Percentiles rank a stretch among this genome's conserved stretches.
Conservation (phyloP, 2,797 vertebrate genomes). For the Silurus lanzhouensis region DNA sequence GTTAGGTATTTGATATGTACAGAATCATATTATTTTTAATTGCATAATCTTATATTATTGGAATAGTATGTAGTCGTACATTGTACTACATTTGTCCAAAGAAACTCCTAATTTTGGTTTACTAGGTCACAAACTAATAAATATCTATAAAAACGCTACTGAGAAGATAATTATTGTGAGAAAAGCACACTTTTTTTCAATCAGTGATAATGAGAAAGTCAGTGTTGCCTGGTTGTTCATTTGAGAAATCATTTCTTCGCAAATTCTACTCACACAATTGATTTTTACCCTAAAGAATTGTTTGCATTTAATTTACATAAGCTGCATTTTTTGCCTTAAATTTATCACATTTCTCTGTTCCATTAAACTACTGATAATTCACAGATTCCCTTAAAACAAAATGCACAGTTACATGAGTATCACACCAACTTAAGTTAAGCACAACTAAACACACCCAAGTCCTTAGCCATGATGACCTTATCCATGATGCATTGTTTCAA, state of each 20-base stretch:
- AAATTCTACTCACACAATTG: slow-evolving; percentile 43
- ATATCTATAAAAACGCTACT: neutral
- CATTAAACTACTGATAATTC: neutral
- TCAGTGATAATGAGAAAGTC: neutral
- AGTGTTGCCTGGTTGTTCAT: neutral
- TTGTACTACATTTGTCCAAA: neutral
- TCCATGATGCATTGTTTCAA: neutral
- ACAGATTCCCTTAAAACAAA: neutral
- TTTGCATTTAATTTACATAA: neutral
- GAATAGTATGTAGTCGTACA: too few relatives aligned
- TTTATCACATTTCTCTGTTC: neutral
- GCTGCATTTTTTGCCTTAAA: neutral
- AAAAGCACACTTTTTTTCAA: neutral
- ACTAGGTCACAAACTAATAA: neutral
- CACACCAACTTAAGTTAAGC: neutral
- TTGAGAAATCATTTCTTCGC: slow-evolving; percentile 50
- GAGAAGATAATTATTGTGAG: neutral
- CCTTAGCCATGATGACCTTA: too few relatives aligned
- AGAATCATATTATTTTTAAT: neutral
- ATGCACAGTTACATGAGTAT: neutral
- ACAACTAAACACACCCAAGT: neutral
- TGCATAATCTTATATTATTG: neutral
- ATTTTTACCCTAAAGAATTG: neutral
- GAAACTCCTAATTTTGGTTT: neutral
- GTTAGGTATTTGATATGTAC: neutral